Conservation (phyloP, 2,113 vertebrate genomes). For the Cinclus cinclus region DNA sequence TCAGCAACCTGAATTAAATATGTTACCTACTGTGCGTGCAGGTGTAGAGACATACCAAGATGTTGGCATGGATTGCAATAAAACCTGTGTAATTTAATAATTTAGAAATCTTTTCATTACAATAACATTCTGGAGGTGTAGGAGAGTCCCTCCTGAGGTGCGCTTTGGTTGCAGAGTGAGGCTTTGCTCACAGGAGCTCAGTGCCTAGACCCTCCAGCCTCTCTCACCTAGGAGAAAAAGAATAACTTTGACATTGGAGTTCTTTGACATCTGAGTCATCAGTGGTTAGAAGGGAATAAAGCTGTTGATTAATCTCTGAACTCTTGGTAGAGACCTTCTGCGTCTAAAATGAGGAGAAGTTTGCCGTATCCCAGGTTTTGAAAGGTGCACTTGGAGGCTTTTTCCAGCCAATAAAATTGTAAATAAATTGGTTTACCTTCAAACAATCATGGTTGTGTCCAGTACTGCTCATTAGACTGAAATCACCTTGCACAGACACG, state of each 20-base stretch:
- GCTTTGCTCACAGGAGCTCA: rapidly evolving
- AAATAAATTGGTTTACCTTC: not conserved
- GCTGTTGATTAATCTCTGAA: not conserved
- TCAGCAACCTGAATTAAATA: not conserved
- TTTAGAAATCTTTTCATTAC: not conserved
- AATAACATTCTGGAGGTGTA: not conserved
- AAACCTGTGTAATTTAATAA: not conserved
- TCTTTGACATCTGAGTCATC: not conserved
- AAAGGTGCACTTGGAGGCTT: not conserved
- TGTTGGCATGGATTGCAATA: not conserved
- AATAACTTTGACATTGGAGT: not conserved
- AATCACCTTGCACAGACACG: not conserved
- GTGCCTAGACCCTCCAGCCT: not conserved
- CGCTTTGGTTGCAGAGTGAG: not conserved
- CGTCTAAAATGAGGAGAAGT: not conserved
- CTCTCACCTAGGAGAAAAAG: not conserved
- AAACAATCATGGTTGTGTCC: not conserved
- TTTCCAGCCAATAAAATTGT: not conserved
- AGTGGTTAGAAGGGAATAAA: not conserved
- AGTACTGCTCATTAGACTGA: not conserved
- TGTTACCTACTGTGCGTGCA: not conserved
- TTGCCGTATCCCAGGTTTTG: not conserved
- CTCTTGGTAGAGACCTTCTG: not conserved
- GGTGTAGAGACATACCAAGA: not conserved
- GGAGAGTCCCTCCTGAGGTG: not conserved